Conservation (phyloP, 2,113 vertebrate genomes). For the Tragelaphus strepsiceros region DNA sequence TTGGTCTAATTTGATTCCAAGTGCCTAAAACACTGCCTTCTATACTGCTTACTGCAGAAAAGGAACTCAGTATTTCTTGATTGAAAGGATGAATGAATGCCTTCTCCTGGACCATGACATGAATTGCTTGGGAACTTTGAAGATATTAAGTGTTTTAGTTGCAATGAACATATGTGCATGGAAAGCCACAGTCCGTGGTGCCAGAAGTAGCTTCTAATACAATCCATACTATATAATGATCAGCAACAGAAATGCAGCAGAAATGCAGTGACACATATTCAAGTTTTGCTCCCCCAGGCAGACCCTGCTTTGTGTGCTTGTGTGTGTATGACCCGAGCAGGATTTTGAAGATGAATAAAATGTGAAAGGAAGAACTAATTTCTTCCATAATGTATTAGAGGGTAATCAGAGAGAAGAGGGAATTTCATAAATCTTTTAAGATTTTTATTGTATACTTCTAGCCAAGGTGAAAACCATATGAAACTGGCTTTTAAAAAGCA, state of each 20-base stretch:
- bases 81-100: background rate
- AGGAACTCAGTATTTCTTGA: background rate
- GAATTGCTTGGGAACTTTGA: constrained; percentile 50
- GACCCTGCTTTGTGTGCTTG: too few relatives aligned
- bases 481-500: background rate
- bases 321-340: background rate
- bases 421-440: background rate
- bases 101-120: constrained; percentile 49
- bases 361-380: background rate
- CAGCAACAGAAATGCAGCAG: background rate
- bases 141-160: constrained; percentile 38
- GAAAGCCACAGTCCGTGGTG: background rate
- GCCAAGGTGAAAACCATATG: background rate
- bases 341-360: background rate
- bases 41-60: background rate
- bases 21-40: background rate
- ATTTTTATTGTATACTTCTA: background rate
- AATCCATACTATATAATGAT: constrained; percentile 6
- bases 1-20: background rate
- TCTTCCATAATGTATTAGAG: background rate
- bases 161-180: background rate
- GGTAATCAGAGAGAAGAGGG: background rate
- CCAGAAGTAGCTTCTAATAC: constrained; percentile 63
- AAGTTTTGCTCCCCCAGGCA: background rate
- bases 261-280: background rate